Percentiles rank a stretch among this genome's conserved stretches.
Conservation (phyloP, 2,797 vertebrate genomes). For the Caiman crocodilus region DNA sequence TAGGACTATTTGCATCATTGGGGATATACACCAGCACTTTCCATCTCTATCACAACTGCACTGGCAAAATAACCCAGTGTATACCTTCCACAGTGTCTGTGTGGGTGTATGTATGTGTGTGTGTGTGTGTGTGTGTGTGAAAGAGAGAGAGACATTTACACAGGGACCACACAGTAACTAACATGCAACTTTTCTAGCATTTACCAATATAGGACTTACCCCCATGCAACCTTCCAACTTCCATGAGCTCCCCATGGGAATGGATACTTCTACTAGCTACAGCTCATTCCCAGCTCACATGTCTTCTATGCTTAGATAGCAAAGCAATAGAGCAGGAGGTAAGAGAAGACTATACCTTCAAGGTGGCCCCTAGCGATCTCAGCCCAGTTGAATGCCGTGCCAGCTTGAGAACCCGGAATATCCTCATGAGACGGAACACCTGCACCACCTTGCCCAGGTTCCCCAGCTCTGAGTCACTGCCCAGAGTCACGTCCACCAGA, state of each 20-base stretch:
- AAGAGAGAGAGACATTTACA: neutral
- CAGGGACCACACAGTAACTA: neutral
- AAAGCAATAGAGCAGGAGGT: neutral
- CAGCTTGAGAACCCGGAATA: slow-evolving; percentile 96
- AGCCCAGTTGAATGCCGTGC: slow-evolving; percentile 96
- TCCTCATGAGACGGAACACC: slow-evolving; percentile 95
- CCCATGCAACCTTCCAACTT: neutral
- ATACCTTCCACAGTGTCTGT: neutral
- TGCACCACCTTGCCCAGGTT: slow-evolving; percentile 93
- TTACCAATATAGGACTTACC: neutral
- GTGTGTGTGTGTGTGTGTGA: too few species aligned
- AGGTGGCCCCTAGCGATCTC: slow-evolving; percentile 93
- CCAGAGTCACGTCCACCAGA: slow-evolving; percentile 86
- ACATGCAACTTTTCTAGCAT: neutral
- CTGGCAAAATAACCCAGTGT: neutral
- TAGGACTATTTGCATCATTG: neutral
- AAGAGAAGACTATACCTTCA: slow-evolving; percentile 86
- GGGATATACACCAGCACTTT: neutral
- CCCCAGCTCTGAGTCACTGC: slow-evolving; percentile 87
- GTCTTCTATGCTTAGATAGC: neutral
- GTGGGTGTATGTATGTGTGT: neutral
- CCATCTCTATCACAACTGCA: neutral
- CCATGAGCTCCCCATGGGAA: neutral
- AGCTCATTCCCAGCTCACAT: neutral
- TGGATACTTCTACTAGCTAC: neutral